Base-by-base conservation (phyloP, 2,113 vertebrate species). In the Oryzias curvinotus region DNA sequence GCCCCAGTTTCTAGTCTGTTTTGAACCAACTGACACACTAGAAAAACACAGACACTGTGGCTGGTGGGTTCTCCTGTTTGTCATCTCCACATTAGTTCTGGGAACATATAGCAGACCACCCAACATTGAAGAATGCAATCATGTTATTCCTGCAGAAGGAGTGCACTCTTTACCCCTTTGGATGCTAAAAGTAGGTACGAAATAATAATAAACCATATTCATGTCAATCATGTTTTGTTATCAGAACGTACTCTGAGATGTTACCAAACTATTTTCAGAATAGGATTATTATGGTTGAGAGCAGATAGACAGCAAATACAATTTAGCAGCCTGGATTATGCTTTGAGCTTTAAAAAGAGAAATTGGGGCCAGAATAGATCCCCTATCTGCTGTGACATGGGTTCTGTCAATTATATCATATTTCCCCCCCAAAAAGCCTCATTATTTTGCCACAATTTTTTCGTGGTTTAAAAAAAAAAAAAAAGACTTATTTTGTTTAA, bases 401-500 rank as follows among this genome's bases (percentile, higher is more conserved):
- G 36, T 36, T 8, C 10, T 36, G 36, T 36, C 36, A 12, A 63
- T 57, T 65, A 77, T 76, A 84, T 87, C 79, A 79, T 71, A 84
- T 86, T 60, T 48, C 70, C 86, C 85, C 80, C 87, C 89, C 2
- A 61, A 80, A 62, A 82, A 87, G 80, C 78, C 68, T 87, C 84
- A 80, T 84, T 78, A 82, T 88, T 77, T 80, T 36, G 36, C 78
- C 81, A 63, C 71, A 84, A 72, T 84, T 80, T 82, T 85, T 87
- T 65, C 75, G 86, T 58, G 88, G 89, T 89, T 73, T 71, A n/a
- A 71, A 68, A 85, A 71, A 85, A 85, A 16, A 68, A 57, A 77
- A 82, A 87, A 83, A 10, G 36, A 36, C 85, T 83, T 91, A 85
- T 91, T 90, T 90, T 72, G 66, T 83, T 88, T 75, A 77, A 88